Evolutionary conservation across 1,140 invertebrate genomes (phyloP).

Genomic region (Drosophila orosa): DNA sequence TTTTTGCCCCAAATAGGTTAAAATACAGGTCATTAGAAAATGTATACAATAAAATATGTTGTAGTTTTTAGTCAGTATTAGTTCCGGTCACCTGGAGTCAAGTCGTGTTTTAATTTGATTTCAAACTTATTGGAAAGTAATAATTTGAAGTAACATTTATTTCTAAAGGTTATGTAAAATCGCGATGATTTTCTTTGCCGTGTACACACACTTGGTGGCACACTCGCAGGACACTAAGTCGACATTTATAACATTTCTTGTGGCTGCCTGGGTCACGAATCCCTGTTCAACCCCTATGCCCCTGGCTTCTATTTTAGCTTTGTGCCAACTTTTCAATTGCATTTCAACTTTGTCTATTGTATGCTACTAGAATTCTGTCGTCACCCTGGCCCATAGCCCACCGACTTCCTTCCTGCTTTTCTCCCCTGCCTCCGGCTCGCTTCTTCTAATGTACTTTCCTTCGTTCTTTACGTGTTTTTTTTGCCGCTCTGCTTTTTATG

Average conservation of each 20-base stretch:
- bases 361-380: conserved; percentile 38
- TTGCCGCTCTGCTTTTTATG: conserved; percentile 51
- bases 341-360: conserved; percentile 71
- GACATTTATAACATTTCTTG: conserved; percentile 71
- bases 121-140: no score
- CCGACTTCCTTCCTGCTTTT: conserved; percentile 23
- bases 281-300: not conserved
- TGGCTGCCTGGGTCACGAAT: conserved; percentile 20
- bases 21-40: not conserved
- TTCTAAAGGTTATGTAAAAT: not conserved
- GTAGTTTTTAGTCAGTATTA: not conserved
- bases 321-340: conserved; percentile 71
- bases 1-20: not conserved
- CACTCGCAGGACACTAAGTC: conserved; percentile 29
- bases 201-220: conserved; percentile 3
- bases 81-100: no score
- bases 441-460: conserved; percentile 47
- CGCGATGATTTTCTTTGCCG: not conserved
- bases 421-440: conserved; percentile 9
- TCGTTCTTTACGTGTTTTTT: conserved; percentile 37
- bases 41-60: not conserved
- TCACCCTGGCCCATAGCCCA: not conserved
- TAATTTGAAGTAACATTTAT: not conserved
- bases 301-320: conserved; percentile 13
- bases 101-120: no score